A percentile compares a stretch with the other conserved stretches of the same genome.
Evolutionary conservation across 2,888 invertebrate genomes (phyloP).

Genomic region (Pachydiplax longipennis): DNA sequence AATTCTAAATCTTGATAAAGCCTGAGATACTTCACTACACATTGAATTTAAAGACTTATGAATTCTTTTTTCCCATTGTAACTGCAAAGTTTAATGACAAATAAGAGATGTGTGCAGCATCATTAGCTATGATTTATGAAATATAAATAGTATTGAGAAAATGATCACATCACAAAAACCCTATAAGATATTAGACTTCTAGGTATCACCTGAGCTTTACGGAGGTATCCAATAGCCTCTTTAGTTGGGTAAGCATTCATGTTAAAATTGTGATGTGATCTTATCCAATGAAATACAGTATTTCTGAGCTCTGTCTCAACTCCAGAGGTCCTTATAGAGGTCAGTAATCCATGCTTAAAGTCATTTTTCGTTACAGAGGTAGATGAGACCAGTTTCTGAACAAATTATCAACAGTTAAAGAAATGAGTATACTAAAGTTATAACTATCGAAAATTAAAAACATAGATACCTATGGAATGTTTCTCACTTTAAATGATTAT

Average conservation of each 20-base stretch:
- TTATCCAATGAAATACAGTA: constrained; percentile 83
- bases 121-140: too few species aligned
- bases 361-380: constrained; percentile 78
- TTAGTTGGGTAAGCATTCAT: constrained; percentile 52
- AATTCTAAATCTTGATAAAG: constrained; percentile 79
- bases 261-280: constrained; percentile 62
- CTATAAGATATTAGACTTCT: background rate
- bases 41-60: constrained; percentile 95
- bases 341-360: constrained; percentile 78
- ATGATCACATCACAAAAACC: too few species aligned
- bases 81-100: constrained; percentile 53
- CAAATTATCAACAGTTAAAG: constrained; percentile 1
- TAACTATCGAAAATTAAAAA: background rate
- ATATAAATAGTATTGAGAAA: too few species aligned
- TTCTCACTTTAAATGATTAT: too few species aligned
- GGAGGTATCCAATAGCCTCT: constrained; percentile 77
- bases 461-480: too few species aligned
- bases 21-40: constrained; percentile 84
- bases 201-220: constrained; percentile 74
- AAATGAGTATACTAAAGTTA: background rate
- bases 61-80: constrained; percentile 92
- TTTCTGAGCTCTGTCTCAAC: constrained; percentile 84
- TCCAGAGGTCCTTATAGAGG: constrained; percentile 78
- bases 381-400: constrained; percentile 80
- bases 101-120: background rate